These are phyloP conservation scores for Malaclemys terrapin DNA, from an alignment of 2,113 vertebrate species.

Conservation along the genomic window DNA sequence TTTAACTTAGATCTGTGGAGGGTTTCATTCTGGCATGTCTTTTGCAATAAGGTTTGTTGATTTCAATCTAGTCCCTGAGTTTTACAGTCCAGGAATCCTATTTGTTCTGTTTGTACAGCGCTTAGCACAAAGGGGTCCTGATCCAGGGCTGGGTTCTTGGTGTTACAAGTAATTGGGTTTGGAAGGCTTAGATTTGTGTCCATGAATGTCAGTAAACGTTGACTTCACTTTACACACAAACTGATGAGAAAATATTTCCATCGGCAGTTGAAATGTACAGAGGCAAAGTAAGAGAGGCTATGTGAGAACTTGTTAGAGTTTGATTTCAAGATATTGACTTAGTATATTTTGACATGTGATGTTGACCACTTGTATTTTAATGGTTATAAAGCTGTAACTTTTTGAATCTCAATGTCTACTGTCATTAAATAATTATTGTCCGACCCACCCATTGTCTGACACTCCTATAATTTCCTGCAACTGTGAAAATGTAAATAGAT, in stretches of 20 bases:
- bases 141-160: not conserved
- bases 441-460: not conserved
- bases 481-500: not conserved
- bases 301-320: not conserved
- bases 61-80: not conserved
- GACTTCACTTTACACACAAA: not conserved
- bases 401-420: not conserved
- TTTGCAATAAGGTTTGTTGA: constrained; percentile 57
- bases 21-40: not conserved
- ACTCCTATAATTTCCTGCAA: not conserved
- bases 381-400: not conserved
- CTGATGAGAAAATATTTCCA: not conserved
- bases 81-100: not conserved
- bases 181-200: not conserved
- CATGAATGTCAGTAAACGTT: not conserved
- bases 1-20: constrained; percentile 52
- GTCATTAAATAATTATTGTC: not conserved
- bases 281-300: not conserved
- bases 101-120: not conserved
- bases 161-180: not conserved
- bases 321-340: not conserved
- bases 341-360: not conserved
- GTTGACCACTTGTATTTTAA: not conserved
- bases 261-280: not conserved
- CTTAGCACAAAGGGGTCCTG: not conserved